Evolutionary conservation across 2,888 invertebrate genomes (phyloP).

Genomic region (Dinocampus coccinellae): DNA sequence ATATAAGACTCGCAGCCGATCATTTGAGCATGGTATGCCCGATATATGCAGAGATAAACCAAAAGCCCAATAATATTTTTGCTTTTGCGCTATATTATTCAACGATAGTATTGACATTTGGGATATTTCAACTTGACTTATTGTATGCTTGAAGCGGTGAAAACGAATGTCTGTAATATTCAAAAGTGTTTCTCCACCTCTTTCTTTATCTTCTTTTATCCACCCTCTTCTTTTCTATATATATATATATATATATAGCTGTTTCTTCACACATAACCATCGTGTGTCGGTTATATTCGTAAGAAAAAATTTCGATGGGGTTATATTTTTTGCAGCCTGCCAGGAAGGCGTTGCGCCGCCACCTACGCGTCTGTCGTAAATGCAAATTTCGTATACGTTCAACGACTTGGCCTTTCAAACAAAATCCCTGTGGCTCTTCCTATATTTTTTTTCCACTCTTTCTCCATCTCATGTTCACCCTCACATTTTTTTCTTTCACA

Average conservation of each 20-base stretch:
- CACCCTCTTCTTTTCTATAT: neutral
- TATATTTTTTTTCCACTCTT: neutral
- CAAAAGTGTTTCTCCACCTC: slow-evolving; percentile 1
- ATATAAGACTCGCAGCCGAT: too few species aligned
- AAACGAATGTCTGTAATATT: slow-evolving; percentile 1
- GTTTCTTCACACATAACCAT: neutral
- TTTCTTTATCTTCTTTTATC: neutral
- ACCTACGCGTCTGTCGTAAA: slow-evolving; percentile 50
- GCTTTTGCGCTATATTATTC: slow-evolving; percentile 15
- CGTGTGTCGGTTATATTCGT: slow-evolving; percentile 15
- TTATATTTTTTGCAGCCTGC: slow-evolving; percentile 41
- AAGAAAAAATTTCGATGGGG: slow-evolving; percentile 24
- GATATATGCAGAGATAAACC: neutral
- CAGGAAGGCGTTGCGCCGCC: slow-evolving; percentile 47
- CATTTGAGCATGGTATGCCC: too few species aligned
- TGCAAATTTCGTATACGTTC: slow-evolving; percentile 44
- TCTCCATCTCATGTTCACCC: too few species aligned
- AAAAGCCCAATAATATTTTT: neutral
- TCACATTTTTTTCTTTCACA: neutral
- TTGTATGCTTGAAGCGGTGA: slow-evolving; percentile 15
- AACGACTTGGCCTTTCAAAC: slow-evolving; percentile 29
- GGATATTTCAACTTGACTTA: slow-evolving; percentile 24
- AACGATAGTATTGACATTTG: slow-evolving; percentile 23
- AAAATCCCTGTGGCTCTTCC: slow-evolving; percentile 33
- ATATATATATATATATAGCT: neutral